Evolutionary conservation across 35 echinoderm and acorn worm genomes (phyloP).

Genomic region (Ophiothrix spiculata): DNA sequence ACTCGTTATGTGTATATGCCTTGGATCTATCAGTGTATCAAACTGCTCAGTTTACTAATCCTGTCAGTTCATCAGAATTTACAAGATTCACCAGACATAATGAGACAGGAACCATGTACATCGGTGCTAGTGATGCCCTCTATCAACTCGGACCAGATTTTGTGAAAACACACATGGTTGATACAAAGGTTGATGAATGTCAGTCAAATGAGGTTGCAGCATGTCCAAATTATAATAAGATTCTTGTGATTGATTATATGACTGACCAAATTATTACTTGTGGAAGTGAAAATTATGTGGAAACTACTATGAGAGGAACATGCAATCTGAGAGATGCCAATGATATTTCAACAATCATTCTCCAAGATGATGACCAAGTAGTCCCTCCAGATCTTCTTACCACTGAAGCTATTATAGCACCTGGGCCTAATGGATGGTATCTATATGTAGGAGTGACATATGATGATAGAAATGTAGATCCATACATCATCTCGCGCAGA

Average conservation of each 20-base stretch:
- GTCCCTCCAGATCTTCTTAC: neutral
- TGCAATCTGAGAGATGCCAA: neutral
- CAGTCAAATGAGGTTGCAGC: neutral
- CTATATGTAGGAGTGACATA: neutral
- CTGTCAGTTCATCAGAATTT: neutral
- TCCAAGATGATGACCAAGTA: neutral
- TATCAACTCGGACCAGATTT: neutral
- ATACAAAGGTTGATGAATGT: neutral
- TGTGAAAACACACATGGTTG: neutral
- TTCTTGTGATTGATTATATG: constrained; percentile 16
- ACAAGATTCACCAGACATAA: neutral
- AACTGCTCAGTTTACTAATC: too few species aligned
- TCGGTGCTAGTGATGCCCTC: neutral
- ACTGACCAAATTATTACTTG: constrained; percentile 7
- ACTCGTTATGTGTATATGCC: too few species aligned
- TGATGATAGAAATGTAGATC: too few species aligned
- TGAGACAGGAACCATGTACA: neutral
- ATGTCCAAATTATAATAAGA: constrained; percentile 27
- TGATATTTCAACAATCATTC: neutral
- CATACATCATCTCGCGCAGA: too few species aligned
- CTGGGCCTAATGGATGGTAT: neutral
- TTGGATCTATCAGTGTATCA: too few species aligned
- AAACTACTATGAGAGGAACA: too few species aligned
- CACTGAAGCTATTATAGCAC: constrained; percentile 6
- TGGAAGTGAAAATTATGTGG: constrained; percentile 18